phyloP scores from a whole-genome alignment of 1,140 invertebrate genomes.

The Drosophila oshimai region DNA sequence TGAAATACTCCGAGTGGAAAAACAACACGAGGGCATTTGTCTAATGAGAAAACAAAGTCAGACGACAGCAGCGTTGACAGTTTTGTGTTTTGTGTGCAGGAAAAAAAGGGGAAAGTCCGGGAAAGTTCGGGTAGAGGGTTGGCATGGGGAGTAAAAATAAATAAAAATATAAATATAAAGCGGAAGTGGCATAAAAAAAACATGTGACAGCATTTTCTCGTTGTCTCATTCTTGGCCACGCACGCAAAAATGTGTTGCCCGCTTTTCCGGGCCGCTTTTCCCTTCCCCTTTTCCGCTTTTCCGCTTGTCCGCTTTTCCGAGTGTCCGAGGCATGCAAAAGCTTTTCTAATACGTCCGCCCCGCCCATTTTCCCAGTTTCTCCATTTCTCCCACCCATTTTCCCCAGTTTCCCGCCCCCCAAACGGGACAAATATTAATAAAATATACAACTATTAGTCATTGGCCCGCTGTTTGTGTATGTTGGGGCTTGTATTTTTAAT shows the following conservation, averaged over 20 bases:
- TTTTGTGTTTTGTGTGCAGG: slow-evolving; percentile 3
- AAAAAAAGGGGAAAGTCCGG: not conserved
- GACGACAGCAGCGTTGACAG: slow-evolving; percentile 48
- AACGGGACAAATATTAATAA: slow-evolving; percentile 78
- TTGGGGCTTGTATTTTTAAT: slow-evolving; percentile 73
- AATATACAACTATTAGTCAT: slow-evolving; percentile 81
- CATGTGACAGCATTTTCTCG: slow-evolving; percentile 71
- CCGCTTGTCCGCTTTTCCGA: no score
- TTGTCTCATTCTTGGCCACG: slow-evolving; percentile 38
- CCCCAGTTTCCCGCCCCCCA: no score
- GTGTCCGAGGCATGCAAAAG: slow-evolving; percentile 15
- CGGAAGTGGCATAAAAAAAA: slow-evolving; percentile 77
- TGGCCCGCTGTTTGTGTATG: slow-evolving; percentile 50
- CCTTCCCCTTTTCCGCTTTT: slow-evolving; percentile 12
- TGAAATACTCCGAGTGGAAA: slow-evolving; percentile 25
- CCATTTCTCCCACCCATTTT: not conserved
- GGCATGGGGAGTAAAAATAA: slow-evolving; percentile 1
- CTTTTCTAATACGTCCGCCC: slow-evolving; percentile 20
- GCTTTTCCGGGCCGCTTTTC: slow-evolving; percentile 27
- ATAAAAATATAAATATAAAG: slow-evolving; percentile 68
- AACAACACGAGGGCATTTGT: slow-evolving; percentile 10
- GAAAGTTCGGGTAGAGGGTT: not conserved
- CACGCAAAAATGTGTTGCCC: slow-evolving; percentile 73
- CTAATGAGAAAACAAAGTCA: slow-evolving; percentile 69
- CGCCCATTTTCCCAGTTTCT: not conserved